Evolutionary conservation across 2,113 vertebrate species (phyloP), one percentile per base, ranked within the genome.

Genomic region (Burhinus oedicnemus): DNA sequence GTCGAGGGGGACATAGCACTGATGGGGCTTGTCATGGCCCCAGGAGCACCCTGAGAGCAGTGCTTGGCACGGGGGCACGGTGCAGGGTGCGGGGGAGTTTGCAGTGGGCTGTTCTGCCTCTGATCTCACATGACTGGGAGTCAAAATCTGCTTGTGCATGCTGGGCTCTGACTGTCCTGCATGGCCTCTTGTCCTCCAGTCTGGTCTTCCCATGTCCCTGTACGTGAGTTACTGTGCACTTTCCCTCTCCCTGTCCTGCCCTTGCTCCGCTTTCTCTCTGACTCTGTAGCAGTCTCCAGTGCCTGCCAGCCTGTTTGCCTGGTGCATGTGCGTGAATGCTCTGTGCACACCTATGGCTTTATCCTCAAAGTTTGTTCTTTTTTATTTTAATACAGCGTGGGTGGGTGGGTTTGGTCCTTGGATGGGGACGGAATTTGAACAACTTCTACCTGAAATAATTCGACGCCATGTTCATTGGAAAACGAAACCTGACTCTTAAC

Each of bases 361-460:
- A 55, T 89, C 86, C 78, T 97, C 44, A 6, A 89, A 71, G 58
- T 92, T 75, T 93, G 90, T 76, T 89, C 27, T 87, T 78, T 80
- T 89, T 82, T 91, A 32, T 83, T 92, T 82, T 91, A 76, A 72
- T 79, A 81, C 75, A 75, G 79, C 29, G 42, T 75, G 78, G 83
- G 83, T 61, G 54, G 96, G 93, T 87, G 82, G 91, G 78, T 84
- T 91, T 87, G 65, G 51, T 90, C 92, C 80, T 97, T 93, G 84
- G 87, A 89, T n/a, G 90, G 82, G 96, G 81, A 94, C 19, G 26
- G 70, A 94, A 93, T 77, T 89, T 54, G 84, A 96, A 92, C 74
- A 89, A 70, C 95, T 97, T 97, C 96, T 95, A 69, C 96, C 64
- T 94, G 96, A 95, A 97, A 89, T 91, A 90, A 89, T 93, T 94